These are phyloP conservation scores for Branchinecta lindahli DNA, from an alignment of 1,140 invertebrate species.

Conservation along the genomic window DNA sequence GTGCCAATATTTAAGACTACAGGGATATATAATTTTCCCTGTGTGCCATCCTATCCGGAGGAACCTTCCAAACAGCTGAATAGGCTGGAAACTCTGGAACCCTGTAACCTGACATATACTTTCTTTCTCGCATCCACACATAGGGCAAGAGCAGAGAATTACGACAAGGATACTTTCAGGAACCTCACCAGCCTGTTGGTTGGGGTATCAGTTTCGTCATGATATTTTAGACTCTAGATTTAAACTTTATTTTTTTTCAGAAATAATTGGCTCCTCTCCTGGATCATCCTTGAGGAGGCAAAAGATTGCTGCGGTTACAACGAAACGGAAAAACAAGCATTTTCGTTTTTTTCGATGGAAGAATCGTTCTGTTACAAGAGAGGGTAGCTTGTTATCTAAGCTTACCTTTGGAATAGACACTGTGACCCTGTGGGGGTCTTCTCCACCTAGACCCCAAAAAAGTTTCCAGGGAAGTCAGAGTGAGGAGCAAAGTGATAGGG, in stretches of 20 bases:
- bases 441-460: neutral
- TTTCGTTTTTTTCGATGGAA: neutral
- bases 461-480: neutral
- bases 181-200: too few species aligned
- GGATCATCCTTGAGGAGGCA: neutral
- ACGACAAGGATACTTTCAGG: too few species aligned
- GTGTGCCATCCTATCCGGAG: too few species aligned
- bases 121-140: too few species aligned
- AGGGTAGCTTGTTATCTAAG: neutral
- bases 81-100: too few species aligned
- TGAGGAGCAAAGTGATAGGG: neutral
- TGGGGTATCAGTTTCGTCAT: too few species aligned
- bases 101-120: too few species aligned
- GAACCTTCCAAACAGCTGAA: too few species aligned
- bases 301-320: neutral
- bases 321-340: neutral
- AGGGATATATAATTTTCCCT: too few species aligned
- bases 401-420: neutral
- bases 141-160: too few species aligned
- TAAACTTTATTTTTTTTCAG: neutral
- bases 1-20: too few species aligned
- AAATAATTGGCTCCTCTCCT: neutral
- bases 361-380: neutral
- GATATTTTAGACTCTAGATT: too few species aligned
- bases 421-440: neutral